Conservation (phyloP, 2,113 vertebrate genomes). For the Periophthalmodon schlosseri region DNA sequence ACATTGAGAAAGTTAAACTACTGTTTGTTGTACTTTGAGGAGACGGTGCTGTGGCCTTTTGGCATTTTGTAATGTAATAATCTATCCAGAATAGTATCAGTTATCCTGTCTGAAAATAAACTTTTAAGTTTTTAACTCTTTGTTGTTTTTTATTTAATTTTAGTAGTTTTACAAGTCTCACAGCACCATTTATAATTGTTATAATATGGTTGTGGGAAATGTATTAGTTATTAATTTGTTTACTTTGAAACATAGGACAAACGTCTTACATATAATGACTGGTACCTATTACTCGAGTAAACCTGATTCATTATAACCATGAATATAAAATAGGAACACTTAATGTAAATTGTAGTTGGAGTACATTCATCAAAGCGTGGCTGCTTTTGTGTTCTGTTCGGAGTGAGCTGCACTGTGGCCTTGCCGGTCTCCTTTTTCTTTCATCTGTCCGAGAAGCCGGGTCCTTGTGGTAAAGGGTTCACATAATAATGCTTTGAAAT, state of each 20-base stretch:
- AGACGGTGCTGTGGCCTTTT: constrained; percentile 25
- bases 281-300: constrained; percentile 15
- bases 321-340: constrained; percentile 42
- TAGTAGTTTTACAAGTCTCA: too few species aligned
- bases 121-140: constrained; percentile 35
- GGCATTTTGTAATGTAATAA: constrained; percentile 28
- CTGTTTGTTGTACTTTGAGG: constrained; percentile 39
- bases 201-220: background rate
- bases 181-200: too few species aligned
- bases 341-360: constrained; percentile 47
- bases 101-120: constrained; percentile 65
- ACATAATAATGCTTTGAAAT: constrained; percentile 35
- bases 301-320: constrained; percentile 7
- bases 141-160: background rate
- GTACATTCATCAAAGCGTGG: constrained; percentile 34
- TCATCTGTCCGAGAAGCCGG: constrained; percentile 29
- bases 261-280: background rate
- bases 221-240: background rate
- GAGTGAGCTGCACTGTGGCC: constrained; percentile 1
- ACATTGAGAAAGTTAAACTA: constrained; percentile 15
- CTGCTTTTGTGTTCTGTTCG: constrained; percentile 28
- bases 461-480: constrained; percentile 10
- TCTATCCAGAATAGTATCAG: constrained; percentile 44
- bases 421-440: constrained; percentile 25
- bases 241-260: background rate